Conservation (phyloP, 2,797 vertebrate species). For the Microctenopoma stevenorrisi region DNA sequence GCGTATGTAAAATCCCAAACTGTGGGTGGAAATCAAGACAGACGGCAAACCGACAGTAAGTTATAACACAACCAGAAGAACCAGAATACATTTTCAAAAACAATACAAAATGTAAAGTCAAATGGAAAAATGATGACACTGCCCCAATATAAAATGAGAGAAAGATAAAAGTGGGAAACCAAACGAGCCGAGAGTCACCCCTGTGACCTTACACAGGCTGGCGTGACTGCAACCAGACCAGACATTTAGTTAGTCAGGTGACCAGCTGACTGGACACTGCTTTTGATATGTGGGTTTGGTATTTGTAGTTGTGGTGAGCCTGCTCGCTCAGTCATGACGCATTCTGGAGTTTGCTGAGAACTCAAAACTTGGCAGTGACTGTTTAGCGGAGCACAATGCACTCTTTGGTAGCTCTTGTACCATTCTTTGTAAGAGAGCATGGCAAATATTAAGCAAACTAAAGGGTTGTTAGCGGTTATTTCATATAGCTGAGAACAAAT, state of each 20-base stretch:
- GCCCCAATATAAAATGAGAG: slow-evolving; percentile 9
- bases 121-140: slow-evolving; percentile 5
- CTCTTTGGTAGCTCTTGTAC: slow-evolving; percentile 13
- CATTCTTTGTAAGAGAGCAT: slow-evolving; percentile 22
- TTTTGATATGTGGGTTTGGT: slow-evolving; percentile 58
- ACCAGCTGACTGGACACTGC: slow-evolving; percentile 54
- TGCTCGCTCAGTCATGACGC: slow-evolving; percentile 18
- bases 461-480: neutral
- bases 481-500: slow-evolving; percentile 41
- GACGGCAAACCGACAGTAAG: slow-evolving; percentile 29
- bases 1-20: slow-evolving; percentile 17
- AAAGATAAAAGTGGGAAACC: slow-evolving; percentile 5
- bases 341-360: slow-evolving; percentile 24
- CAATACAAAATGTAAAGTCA: neutral
- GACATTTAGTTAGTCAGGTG: slow-evolving; percentile 53
- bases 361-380: slow-evolving; percentile 13
- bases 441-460: slow-evolving; percentile 20
- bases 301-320: slow-evolving; percentile 52
- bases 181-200: slow-evolving; percentile 23
- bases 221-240: slow-evolving; percentile 56
- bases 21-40: slow-evolving; percentile 24
- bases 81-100: neutral
- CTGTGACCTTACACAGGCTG: slow-evolving; percentile 42
- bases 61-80: neutral
- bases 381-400: slow-evolving; percentile 4